A percentile compares a stretch with the other conserved stretches of the same genome.
Evolutionary conservation across 2,888 invertebrate species (phyloP).

Genomic region (Sycophila texana): DNA sequence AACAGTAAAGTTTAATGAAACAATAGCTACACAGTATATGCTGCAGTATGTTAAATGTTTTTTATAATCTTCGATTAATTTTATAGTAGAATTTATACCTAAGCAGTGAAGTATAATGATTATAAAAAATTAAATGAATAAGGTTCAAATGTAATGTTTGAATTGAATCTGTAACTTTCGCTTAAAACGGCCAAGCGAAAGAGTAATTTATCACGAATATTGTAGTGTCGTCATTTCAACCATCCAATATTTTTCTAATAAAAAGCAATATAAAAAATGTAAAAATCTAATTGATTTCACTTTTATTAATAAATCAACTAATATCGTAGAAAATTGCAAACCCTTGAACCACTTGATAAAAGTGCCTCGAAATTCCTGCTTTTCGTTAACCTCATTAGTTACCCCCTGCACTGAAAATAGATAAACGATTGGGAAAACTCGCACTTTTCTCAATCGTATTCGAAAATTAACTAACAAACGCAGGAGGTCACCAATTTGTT

Average conservation of each 20-base stretch:
- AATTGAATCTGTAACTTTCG: conserved; percentile 37
- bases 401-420: no score
- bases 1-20: not conserved
- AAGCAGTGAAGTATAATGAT: not conserved
- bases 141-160: conserved; percentile 14
- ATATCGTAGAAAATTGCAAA: conserved; percentile 1
- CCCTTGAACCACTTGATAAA: conserved; percentile 8
- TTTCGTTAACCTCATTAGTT: no score
- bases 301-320: conserved; percentile 13
- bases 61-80: conserved; percentile 14
- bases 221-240: conserved; percentile 28
- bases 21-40: not conserved
- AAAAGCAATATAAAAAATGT: conserved; percentile 44
- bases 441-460: no score
- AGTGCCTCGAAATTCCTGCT: conserved; percentile 43
- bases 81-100: conserved; percentile 14
- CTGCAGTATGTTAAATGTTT: not conserved
- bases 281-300: conserved; percentile 36
- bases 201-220: conserved; percentile 32
- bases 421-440: no score
- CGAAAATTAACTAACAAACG: no score
- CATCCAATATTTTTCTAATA: conserved; percentile 55
- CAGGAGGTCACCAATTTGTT: not conserved
- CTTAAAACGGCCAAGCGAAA: conserved; percentile 21
- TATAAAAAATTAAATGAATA: conserved; percentile 9